A percentile compares a stretch with the other conserved stretches of the same genome.
Conservation (phyloP, 1,140 invertebrate species). For the Drosophila tropicalis region DNA sequence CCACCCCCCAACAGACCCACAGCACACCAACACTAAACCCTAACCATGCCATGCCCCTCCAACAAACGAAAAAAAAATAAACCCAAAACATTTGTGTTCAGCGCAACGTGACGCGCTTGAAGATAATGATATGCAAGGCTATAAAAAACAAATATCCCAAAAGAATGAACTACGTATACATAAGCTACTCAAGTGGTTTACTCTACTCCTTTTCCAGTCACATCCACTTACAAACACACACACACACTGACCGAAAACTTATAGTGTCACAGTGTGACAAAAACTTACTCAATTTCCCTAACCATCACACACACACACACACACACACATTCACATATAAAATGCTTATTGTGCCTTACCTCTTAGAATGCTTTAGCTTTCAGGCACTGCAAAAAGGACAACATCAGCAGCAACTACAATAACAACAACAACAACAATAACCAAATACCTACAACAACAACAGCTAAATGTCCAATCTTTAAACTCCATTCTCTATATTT, state of each 20-base stretch:
- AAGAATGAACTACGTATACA: conserved; percentile 6
- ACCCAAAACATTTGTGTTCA: conserved; percentile 3
- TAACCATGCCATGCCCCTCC: not conserved
- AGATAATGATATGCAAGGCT: conserved; percentile 61
- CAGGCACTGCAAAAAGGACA: conserved; percentile 41
- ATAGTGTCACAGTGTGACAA: conserved; percentile 34
- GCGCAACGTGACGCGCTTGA: conserved; percentile 51
- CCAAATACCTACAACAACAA: not conserved
- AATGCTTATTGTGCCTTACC: conserved; percentile 22
- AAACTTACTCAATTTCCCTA: conserved; percentile 46
- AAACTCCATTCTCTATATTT: not conserved
- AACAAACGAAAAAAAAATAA: no score
- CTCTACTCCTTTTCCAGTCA: conserved; percentile 22
- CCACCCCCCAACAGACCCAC: no score
- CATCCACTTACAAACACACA: conserved; percentile 24
- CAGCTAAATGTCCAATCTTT: not conserved
- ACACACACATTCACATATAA: conserved; percentile 25
- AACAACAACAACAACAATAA: not conserved
- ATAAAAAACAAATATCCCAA: conserved; percentile 44
- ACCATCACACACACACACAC: conserved; percentile 17
- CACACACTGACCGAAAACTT: conserved; percentile 22
- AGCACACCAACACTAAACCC: not conserved
- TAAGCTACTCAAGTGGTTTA: conserved; percentile 50
- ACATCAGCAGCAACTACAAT: conserved; percentile 6
- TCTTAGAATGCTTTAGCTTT: conserved; percentile 51